Evolutionary conservation across 2,797 vertebrate species (phyloP).

Genomic region (Lerista edwardsae): DNA sequence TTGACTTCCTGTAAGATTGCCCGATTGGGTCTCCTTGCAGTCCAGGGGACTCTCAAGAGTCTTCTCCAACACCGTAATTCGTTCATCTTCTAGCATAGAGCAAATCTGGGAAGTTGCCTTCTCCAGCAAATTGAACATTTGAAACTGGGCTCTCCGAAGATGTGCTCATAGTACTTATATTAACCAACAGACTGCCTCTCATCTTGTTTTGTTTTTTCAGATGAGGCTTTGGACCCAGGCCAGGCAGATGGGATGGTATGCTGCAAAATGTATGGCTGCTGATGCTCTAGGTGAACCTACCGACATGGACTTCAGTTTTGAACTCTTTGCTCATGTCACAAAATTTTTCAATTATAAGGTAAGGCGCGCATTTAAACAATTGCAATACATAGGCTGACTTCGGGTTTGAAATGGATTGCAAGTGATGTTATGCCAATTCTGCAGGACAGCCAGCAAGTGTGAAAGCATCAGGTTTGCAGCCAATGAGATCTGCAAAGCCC

Average conservation of each 20-base stretch:
- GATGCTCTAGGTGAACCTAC: slow-evolving; percentile 76
- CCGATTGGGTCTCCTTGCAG: too few relatives aligned
- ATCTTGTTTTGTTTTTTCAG: slow-evolving; percentile 69
- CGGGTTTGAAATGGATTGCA: neutral
- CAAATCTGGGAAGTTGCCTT: neutral
- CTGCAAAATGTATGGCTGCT: slow-evolving; percentile 89
- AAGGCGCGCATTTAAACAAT: slow-evolving; percentile 10
- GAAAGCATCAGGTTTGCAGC: neutral
- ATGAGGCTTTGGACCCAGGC: slow-evolving; percentile 98
- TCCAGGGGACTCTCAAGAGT: too few relatives aligned
- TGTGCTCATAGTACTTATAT: too few relatives aligned
- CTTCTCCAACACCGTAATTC: too few relatives aligned
- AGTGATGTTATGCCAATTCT: neutral
- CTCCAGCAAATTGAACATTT: neutral
- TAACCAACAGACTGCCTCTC: neutral
- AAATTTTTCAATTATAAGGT: slow-evolving; percentile 98
- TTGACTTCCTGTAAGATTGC: too few relatives aligned
- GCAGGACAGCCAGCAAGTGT: neutral
- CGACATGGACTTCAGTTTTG: slow-evolving; percentile 97
- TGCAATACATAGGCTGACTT: neutral
- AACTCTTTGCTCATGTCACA: slow-evolving; percentile 94
- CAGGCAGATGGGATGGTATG: slow-evolving; percentile 95
- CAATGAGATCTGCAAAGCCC: too few relatives aligned
- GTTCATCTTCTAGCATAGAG: neutral
- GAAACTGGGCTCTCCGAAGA: neutral